A percentile compares a stretch with the other conserved stretches of the same genome.
These are phyloP conservation scores for Stegophylla sp. DNA, from an alignment of 2,888 invertebrate genomes.

Conservation along the genomic window DNA sequence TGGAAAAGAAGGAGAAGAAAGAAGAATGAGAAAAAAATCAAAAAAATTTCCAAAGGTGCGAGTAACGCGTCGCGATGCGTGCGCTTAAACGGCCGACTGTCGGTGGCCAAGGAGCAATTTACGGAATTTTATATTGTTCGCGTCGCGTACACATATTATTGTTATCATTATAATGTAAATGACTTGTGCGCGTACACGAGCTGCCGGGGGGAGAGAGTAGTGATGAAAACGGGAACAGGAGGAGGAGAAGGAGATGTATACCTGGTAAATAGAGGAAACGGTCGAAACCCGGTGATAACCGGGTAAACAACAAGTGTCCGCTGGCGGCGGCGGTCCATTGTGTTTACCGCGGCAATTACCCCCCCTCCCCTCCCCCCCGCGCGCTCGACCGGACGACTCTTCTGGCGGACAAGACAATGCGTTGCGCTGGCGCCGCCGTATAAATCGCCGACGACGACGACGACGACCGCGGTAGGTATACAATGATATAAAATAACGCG, in stretches of 20 bases:
- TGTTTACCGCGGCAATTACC: slow-evolving; percentile 56
- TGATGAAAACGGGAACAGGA: not conserved
- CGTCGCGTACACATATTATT: not conserved
- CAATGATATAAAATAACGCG: not conserved
- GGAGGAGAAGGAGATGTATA: not conserved
- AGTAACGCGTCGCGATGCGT: slow-evolving; percentile 33
- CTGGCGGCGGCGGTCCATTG: slow-evolving; percentile 56
- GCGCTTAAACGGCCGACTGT: not conserved
- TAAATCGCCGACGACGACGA: slow-evolving; percentile 48
- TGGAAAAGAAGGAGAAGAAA: not conserved
- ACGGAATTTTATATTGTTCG: slow-evolving; percentile 58
- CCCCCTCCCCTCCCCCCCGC: too few species aligned
- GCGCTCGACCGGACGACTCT: slow-evolving; percentile 19
- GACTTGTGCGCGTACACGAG: not conserved
- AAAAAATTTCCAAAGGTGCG: slow-evolving; percentile 45
- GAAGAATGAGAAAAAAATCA: too few species aligned
- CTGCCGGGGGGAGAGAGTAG: slow-evolving; percentile 25
- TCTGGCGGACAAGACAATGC: slow-evolving; percentile 59
- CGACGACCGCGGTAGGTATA: slow-evolving; percentile 48
- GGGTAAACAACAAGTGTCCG: slow-evolving; percentile 56
- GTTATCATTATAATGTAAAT: too few species aligned
- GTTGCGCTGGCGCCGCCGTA: slow-evolving; percentile 58
- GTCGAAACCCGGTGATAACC: slow-evolving; percentile 55
- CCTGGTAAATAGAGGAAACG: slow-evolving; percentile 46
- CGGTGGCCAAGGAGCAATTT: slow-evolving; percentile 48